Evolutionary conservation across 2,113 vertebrate genomes (phyloP).

Genomic region (Paracanthobrama guichenoti): DNA sequence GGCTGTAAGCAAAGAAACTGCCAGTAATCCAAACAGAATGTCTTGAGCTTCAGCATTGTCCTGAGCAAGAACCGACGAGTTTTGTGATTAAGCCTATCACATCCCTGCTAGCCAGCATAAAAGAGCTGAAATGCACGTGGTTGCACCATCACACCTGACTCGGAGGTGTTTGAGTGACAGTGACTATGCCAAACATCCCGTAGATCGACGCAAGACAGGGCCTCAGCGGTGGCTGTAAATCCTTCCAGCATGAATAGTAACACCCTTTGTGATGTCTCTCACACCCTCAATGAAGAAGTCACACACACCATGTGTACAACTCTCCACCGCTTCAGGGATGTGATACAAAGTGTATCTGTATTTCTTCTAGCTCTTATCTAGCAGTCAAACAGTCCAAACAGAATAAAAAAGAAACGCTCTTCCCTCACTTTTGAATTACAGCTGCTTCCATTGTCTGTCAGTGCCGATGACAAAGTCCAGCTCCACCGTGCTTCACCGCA

Average conservation of each 20-base stretch:
- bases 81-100: slow-evolving; percentile 36
- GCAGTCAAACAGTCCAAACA: background rate
- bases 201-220: background rate
- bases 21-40: slow-evolving; percentile 98
- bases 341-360: background rate
- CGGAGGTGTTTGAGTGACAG: background rate
- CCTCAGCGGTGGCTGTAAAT: background rate
- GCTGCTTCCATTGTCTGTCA: slow-evolving; percentile 79
- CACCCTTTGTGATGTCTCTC: background rate
- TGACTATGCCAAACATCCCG: background rate
- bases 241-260: background rate
- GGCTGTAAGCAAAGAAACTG: slow-evolving; percentile 95
- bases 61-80: slow-evolving; percentile 13
- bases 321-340: slow-evolving; percentile 15
- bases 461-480: slow-evolving; percentile 69
- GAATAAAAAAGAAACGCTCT: background rate
- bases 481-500: slow-evolving; percentile 59
- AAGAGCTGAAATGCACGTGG: slow-evolving; percentile 5
- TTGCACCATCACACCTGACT: slow-evolving; percentile 26
- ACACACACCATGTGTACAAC: background rate
- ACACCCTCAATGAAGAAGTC: slow-evolving; percentile 36
- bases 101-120: background rate
- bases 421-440: slow-evolving; percentile 68
- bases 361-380: slow-evolving; percentile 4
- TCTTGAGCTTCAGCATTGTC: slow-evolving; percentile 94